Base-by-base conservation (phyloP, 1,140 invertebrate genomes). In the Phortica variegata region DNA sequence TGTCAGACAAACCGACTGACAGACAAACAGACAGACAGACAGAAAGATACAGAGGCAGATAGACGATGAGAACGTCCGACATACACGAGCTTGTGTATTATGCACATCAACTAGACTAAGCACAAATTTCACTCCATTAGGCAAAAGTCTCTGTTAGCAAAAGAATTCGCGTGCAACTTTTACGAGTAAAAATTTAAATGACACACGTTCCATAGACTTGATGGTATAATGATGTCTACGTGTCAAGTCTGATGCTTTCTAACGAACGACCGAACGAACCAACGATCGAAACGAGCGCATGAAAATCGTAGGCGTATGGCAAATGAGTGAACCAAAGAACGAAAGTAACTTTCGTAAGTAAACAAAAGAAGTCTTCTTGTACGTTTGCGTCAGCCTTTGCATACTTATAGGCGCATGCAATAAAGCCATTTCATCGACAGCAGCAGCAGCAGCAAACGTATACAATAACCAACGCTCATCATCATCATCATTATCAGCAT, bases 221-320 rank as follows among this genome's bases (percentile, higher is more conserved):
- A 68, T 68, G 63, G 60, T 54, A 47, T 68, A 68, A 68, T 60
- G 63, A 68, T 68, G 63, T 37, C 63, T 68, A 68, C 63, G 63
- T 68, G 63, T 60, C 58, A 47, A 60, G 51, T 15, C 58, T 43
- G 45, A 40, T 34, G 63, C 38, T 5, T 6, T 6, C 63, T 49
- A 63, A 53, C 58, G 40, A 60, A 56, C 61, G 42, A 32, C 31
- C 44, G 26, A 12, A 6, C 26, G 6, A 29, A 12, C 26, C 26
- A 12, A 6, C 26, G 6, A 29, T 6, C 6, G 26, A 12, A n/a
- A n/a, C 23, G 5, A 26, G 23, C 23, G 10, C 23, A 26, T 6
- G 23, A 10, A 26, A 26, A 10, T 5, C 23, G 23, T 26, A 10
- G 23, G 23, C 23, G 23, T 26, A 10, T 26, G 5, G 10, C 23